Conservation (phyloP, 2,113 vertebrate genomes). For the Toxotes chatareus region DNA sequence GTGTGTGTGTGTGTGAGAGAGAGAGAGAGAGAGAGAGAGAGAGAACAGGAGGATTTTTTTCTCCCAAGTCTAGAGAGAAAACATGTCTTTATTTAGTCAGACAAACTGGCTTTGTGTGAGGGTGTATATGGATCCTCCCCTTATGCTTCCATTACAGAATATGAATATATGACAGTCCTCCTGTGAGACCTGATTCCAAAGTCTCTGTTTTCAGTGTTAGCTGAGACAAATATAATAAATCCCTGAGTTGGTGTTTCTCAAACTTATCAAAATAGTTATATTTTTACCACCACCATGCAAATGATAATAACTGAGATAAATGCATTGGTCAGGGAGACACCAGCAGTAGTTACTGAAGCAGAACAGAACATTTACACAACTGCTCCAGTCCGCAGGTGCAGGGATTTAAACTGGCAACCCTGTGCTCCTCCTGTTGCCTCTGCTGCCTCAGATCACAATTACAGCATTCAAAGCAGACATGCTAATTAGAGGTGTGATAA, state of each 20-base stretch:
- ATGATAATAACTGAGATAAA: neutral
- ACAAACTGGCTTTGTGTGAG: slow-evolving; percentile 4
- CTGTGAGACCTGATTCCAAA: slow-evolving; percentile 29
- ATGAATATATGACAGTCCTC: neutral
- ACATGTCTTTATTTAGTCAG: slow-evolving; percentile 46
- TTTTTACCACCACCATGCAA: neutral
- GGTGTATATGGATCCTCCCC: slow-evolving; percentile 1
- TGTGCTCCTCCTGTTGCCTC: neutral
- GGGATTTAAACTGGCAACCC: slow-evolving; percentile 16
- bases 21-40: too few species aligned
- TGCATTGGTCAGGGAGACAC: neutral
- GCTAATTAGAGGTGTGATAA: slow-evolving; percentile 43
- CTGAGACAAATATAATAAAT: neutral
- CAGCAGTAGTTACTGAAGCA: neutral
- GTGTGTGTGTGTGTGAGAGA: neutral
- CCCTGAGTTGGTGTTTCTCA: neutral
- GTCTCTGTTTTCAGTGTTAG: slow-evolving; percentile 7
- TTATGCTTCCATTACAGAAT: neutral
- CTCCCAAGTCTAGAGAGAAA: slow-evolving; percentile 36
- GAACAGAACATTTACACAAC: slow-evolving; percentile 12
- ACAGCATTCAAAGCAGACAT: slow-evolving; percentile 23
- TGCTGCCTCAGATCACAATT: slow-evolving; percentile 5
- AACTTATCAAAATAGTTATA: neutral
- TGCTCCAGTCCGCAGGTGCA: slow-evolving; percentile 5
- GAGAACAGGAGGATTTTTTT: neutral